Evolutionary conservation across 2,113 vertebrate genomes (phyloP).

Genomic region (Psilopogon haemacephalus): DNA sequence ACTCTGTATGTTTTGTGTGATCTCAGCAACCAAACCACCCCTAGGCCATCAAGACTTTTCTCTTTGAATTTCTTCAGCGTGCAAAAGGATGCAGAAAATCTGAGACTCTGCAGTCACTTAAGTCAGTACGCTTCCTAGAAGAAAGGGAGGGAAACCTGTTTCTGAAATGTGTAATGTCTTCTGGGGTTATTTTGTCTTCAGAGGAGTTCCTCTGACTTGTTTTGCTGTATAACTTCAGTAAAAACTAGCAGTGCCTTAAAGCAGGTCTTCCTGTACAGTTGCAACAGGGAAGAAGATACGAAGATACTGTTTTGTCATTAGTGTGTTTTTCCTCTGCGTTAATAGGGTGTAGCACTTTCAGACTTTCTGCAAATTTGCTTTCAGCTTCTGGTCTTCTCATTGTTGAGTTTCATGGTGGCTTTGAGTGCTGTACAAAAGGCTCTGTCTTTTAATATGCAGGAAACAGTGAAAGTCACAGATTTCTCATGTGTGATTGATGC

Average conservation of each 20-base stretch:
- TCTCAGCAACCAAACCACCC: neutral
- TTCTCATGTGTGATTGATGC: neutral
- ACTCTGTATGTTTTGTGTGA: neutral
- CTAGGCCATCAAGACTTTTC: neutral
- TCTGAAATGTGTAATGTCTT: too few species aligned
- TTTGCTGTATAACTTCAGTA: neutral
- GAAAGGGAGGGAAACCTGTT: too few species aligned
- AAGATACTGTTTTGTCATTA: rapidly evolving
- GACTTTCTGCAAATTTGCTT: neutral
- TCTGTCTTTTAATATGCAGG: neutral
- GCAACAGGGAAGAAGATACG: neutral
- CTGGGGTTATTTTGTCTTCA: neutral
- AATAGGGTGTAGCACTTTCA: neutral
- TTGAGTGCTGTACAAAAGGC: neutral
- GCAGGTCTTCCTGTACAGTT: neutral
- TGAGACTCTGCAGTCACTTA: neutral
- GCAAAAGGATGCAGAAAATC: neutral
- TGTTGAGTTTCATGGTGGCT: neutral
- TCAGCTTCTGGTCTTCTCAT: neutral
- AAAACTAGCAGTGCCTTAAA: neutral
- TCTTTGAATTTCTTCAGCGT: neutral
- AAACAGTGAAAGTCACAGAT: neutral
- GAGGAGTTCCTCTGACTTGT: neutral
- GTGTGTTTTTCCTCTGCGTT: neutral
- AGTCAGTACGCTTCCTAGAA: neutral